phyloP scores from a whole-genome alignment of 2,797 vertebrate genomes.

The Gallinago stenura region DNA sequence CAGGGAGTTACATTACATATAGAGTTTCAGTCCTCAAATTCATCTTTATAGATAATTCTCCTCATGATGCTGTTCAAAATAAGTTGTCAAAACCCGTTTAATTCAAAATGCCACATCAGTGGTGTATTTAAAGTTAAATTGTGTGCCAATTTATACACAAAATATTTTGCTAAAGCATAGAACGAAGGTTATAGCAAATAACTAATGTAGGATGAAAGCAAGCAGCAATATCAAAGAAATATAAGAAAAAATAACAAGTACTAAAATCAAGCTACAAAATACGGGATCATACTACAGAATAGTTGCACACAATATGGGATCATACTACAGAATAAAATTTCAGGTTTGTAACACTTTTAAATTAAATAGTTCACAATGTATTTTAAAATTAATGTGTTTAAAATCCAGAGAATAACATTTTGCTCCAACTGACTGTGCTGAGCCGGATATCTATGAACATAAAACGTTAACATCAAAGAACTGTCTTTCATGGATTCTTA shows the following conservation, averaged over 20 bases:
- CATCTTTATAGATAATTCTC: background rate
- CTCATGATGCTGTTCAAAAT: background rate
- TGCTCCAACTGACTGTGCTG: background rate
- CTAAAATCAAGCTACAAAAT: background rate
- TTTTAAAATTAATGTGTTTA: background rate
- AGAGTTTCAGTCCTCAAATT: background rate
- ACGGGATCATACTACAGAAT: background rate
- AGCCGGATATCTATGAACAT: background rate
- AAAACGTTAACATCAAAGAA: background rate
- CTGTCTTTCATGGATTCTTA: background rate
- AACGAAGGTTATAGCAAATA: slow-evolving; percentile 27
- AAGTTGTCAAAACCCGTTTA: background rate
- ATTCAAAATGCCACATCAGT: background rate
- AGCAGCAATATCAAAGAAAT: slow-evolving; percentile 16
- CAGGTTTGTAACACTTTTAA: background rate
- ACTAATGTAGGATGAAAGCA: slow-evolving; percentile 35
- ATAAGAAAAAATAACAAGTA: background rate
- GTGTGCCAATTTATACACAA: slow-evolving; percentile 68
- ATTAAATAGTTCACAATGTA: background rate
- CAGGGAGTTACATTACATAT: background rate
- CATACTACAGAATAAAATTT: background rate
- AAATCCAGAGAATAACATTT: background rate
- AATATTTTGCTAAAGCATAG: slow-evolving; percentile 29
- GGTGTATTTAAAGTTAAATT: background rate
- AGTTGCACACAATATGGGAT: background rate